phyloP scores from a whole-genome alignment of 2,797 vertebrate genomes.

The Jordanella pulchra region DNA sequence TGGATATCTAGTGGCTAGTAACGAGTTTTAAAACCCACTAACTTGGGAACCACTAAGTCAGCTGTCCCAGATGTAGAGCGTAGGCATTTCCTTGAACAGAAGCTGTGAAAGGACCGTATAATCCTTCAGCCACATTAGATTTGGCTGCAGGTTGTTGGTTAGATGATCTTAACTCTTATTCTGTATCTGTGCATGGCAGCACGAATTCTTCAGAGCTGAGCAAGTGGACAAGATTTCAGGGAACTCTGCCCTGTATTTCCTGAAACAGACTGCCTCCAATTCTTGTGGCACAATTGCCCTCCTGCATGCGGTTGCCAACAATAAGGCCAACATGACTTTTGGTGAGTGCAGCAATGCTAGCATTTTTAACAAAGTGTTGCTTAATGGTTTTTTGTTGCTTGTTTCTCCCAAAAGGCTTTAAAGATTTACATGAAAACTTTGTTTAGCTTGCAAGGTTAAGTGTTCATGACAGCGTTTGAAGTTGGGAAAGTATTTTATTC shows the following conservation, averaged over 20 bases:
- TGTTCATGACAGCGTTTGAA: too few species aligned
- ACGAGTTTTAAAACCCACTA: too few species aligned
- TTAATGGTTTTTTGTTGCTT: too few species aligned
- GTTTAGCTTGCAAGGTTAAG: too few species aligned
- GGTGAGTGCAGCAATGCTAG: slow-evolving; percentile 77
- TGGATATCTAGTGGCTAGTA: too few species aligned
- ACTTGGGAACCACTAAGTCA: too few species aligned
- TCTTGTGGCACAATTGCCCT: slow-evolving; percentile 95
- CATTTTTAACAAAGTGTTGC: too few species aligned
- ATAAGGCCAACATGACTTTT: slow-evolving; percentile 87
- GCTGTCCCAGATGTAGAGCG: too few species aligned
- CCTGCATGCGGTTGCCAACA: slow-evolving; percentile 93
- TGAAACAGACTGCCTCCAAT: slow-evolving; percentile 92
- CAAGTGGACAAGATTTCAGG: slow-evolving; percentile 85
- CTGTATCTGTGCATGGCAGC: slow-evolving; percentile 74
- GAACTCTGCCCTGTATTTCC: slow-evolving; percentile 87
- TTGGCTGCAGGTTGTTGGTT: background rate
- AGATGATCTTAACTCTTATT: slow-evolving; percentile 3
- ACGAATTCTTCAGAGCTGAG: slow-evolving; percentile 90
- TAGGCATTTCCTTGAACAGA: background rate
- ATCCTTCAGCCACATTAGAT: too few species aligned
- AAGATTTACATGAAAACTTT: too few species aligned
- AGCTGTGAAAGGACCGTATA: background rate
- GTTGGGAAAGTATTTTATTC: background rate
- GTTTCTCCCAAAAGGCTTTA: too few species aligned